Conservation (phyloP, 2,797 vertebrate genomes). For the Channallabes apus region DNA sequence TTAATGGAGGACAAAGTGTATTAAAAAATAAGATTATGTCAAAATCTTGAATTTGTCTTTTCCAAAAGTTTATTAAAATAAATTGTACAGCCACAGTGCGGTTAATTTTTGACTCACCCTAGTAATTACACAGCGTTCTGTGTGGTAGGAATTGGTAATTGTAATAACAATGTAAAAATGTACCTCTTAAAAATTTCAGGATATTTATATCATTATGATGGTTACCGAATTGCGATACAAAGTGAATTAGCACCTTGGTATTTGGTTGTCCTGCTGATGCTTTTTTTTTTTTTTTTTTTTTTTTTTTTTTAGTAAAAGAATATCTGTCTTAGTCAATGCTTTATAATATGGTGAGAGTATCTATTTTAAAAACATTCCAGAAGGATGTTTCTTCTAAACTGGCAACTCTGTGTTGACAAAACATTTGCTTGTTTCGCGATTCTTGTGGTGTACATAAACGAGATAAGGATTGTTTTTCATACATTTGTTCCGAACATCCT, state of each 20-base stretch:
- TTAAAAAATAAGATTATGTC: no score
- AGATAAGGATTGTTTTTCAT: constrained; percentile 32
- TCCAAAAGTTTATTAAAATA: no score
- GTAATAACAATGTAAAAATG: no score
- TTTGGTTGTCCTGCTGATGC: neutral
- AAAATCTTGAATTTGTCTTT: no score
- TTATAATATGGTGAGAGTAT: neutral
- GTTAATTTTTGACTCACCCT: no score
- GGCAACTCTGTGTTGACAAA: neutral
- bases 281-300: neutral
- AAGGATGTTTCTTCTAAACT: neutral
- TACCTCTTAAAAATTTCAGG: no score
- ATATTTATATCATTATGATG: no score
- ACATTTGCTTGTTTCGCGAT: neutral
- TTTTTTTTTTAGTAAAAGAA: neutral
- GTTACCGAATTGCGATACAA: no score
- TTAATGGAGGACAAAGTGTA: no score
- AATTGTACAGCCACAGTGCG: no score
- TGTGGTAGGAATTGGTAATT: no score
- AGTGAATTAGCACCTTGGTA: neutral
- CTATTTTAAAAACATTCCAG: neutral
- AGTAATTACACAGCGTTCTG: no score
- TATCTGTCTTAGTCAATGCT: neutral
- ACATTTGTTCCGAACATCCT: constrained; percentile 24
- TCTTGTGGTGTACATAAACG: neutral